Evolutionary conservation across 2,888 invertebrate genomes (phyloP).

Genomic region (Drosophila stalkeri): DNA sequence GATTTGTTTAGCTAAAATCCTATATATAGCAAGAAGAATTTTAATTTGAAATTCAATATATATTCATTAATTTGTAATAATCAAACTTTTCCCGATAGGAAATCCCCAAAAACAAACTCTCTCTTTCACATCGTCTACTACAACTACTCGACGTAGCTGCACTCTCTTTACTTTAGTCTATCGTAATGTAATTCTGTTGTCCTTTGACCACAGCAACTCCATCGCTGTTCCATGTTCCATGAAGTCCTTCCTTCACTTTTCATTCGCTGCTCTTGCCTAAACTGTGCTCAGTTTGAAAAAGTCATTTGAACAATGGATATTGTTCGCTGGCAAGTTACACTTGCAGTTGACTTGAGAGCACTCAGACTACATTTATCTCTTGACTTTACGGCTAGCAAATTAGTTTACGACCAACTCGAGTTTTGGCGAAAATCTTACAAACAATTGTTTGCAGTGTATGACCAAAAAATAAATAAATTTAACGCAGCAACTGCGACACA

Average conservation of each 20-base stretch:
- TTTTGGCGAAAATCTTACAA: neutral
- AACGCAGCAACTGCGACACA: slow-evolving; percentile 47
- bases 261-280: neutral
- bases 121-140: neutral
- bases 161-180: neutral
- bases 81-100: neutral
- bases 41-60: neutral
- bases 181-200: neutral
- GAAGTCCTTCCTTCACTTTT: too few relatives aligned
- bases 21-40: neutral
- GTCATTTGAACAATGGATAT: neutral
- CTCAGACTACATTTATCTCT: slow-evolving; percentile 14
- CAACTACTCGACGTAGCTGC: neutral
- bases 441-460: slow-evolving; percentile 46
- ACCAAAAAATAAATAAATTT: slow-evolving; percentile 34
- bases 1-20: too few relatives aligned
- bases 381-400: slow-evolving; percentile 9
- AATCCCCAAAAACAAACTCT: neutral
- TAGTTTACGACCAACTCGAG: slow-evolving; percentile 13
- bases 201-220: neutral
- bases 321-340: neutral
- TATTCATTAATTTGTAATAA: neutral
- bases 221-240: too few relatives aligned
- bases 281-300: neutral
- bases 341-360: neutral